These are phyloP conservation scores for Apocheima hispidaria DNA, from an alignment of 2,888 invertebrate species.

Conservation along the genomic window DNA sequence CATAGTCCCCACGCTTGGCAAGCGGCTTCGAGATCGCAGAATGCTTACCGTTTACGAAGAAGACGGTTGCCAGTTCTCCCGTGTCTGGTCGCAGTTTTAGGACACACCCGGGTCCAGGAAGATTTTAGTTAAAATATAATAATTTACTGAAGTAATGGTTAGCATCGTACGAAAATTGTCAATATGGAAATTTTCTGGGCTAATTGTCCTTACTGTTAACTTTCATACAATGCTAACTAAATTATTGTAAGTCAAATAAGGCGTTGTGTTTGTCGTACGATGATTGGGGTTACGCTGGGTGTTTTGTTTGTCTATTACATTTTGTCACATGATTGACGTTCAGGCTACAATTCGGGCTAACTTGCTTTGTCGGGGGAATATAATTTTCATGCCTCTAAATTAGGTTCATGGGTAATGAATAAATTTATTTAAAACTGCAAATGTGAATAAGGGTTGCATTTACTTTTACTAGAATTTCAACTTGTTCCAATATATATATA, in stretches of 20 bases:
- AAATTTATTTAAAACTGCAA: background rate
- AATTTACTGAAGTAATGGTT: too few species aligned
- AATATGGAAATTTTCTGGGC: background rate
- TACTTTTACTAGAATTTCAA: too few species aligned
- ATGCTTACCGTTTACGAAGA: too few species aligned
- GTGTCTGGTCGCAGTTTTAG: too few species aligned
- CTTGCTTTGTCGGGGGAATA: background rate
- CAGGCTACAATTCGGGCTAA: constrained; percentile 2
- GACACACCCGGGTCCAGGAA: too few species aligned
- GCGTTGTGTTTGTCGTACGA: constrained; percentile 68
- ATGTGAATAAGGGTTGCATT: background rate
- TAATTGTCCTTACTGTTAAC: constrained; percentile 39
- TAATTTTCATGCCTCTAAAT: constrained; percentile 14
- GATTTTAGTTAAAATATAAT: too few species aligned
- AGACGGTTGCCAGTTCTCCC: too few species aligned
- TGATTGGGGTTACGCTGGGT: constrained; percentile 65
- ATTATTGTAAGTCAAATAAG: constrained; percentile 80
- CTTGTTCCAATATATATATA: too few species aligned
- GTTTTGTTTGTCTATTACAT: constrained; percentile 67
- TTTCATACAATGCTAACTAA: constrained; percentile 62
- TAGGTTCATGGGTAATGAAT: too few species aligned
- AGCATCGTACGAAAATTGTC: background rate
- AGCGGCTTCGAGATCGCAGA: too few species aligned
- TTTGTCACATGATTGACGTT: constrained; percentile 62
- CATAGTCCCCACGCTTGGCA: too few species aligned